These are phyloP conservation scores for Caenorhabditis remanei DNA, from an alignment of 1,140 invertebrate genomes.

Conservation along the genomic window DNA sequence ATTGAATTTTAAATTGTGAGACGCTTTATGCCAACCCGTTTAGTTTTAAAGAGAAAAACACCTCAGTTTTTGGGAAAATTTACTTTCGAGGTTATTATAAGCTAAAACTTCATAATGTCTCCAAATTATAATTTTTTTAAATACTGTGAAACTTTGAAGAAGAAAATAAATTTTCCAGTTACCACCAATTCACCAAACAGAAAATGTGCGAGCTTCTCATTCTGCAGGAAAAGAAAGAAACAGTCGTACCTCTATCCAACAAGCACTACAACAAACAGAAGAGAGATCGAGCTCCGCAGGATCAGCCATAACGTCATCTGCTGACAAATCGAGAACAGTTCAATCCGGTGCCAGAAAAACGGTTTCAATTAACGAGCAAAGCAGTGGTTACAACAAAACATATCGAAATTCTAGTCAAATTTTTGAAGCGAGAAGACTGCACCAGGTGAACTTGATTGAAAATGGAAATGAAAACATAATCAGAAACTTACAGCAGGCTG, in stretches of 20 bases:
- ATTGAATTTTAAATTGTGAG: too few relatives aligned
- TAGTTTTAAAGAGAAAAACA: too few relatives aligned
- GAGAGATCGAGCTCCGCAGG: background rate
- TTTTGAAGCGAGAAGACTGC: constrained; percentile 11
- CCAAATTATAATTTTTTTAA: too few relatives aligned
- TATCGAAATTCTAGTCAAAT: constrained; percentile 34
- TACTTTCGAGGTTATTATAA: too few relatives aligned
- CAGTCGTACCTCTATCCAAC: constrained; percentile 12
- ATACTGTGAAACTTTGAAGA: background rate
- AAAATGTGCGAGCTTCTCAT: background rate
- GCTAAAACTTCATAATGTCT: too few relatives aligned
- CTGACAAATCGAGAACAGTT: background rate
- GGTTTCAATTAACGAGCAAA: constrained; percentile 3
- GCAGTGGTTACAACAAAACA: background rate
- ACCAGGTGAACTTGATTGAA: background rate
- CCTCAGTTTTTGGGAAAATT: too few relatives aligned
- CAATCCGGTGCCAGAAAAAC: background rate
- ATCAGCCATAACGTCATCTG: too few relatives aligned
- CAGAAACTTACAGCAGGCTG: background rate
- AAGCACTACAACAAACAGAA: constrained; percentile 22
- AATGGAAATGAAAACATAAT: background rate
- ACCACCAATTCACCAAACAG: background rate
- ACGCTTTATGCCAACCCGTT: too few relatives aligned
- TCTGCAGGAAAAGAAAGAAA: constrained; percentile 14
- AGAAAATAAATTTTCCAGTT: background rate